Conservation (phyloP, 2,888 invertebrate species). For the Tachina lurida region DNA sequence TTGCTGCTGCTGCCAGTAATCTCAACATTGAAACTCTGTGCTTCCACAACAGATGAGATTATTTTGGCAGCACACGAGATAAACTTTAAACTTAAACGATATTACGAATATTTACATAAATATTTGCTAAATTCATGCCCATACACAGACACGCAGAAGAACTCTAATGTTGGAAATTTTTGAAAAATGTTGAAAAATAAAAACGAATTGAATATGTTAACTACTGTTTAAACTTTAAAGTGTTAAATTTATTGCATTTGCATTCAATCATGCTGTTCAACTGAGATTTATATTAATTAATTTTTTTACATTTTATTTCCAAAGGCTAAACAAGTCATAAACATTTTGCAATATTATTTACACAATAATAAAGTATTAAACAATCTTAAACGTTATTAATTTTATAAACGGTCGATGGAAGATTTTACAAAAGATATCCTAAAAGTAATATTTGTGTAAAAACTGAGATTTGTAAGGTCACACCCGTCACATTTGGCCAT, state of each 20-base stretch:
- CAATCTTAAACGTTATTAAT: neutral
- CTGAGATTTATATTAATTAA: constrained; percentile 47
- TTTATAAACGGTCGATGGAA: too few species aligned
- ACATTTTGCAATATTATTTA: constrained; percentile 3
- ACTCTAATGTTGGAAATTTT: neutral
- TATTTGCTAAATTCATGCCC: constrained; percentile 7
- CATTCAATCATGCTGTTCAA: constrained; percentile 34
- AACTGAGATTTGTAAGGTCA: too few species aligned
- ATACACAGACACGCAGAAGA: neutral
- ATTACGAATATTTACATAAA: constrained; percentile 42
- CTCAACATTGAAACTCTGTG: neutral
- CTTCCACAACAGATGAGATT: constrained; percentile 11
- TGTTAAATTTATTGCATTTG: constrained; percentile 41
- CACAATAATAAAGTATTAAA: neutral
- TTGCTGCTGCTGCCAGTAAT: neutral
- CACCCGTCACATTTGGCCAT: neutral
- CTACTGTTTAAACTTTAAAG: constrained; percentile 44
- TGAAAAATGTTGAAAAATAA: neutral
- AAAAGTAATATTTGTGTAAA: too few species aligned
- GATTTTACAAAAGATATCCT: too few species aligned
- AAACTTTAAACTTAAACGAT: constrained; percentile 6
- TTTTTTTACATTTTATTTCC: constrained; percentile 1
- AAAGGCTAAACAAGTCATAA: constrained; percentile 13
- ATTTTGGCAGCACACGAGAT: constrained; percentile 13
- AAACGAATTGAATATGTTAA: constrained; percentile 9